Evolutionary conservation across 1,140 invertebrate species (phyloP).

Genomic region (Manduca sexta): DNA sequence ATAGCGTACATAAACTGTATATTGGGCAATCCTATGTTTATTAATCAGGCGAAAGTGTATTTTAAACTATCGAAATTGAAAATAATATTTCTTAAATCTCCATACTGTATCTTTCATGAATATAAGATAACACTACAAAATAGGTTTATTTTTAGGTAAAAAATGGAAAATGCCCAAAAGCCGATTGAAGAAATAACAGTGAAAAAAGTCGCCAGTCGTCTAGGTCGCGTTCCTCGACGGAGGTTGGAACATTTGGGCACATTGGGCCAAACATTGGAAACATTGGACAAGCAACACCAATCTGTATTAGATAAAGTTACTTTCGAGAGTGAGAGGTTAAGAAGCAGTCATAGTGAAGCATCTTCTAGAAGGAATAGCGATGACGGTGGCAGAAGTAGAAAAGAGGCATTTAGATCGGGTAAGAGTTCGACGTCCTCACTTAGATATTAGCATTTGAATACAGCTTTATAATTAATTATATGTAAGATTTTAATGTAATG

Average conservation of each 20-base stretch:
- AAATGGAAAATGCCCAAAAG: slow-evolving; percentile 22
- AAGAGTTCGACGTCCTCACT: too few species aligned
- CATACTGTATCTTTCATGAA: neutral
- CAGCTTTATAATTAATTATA: too few species aligned
- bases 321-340: slow-evolving; percentile 51
- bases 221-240: slow-evolving; percentile 17
- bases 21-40: neutral
- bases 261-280: slow-evolving; percentile 18
- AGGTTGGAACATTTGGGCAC: slow-evolving; percentile 21
- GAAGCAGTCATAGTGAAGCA: slow-evolving; percentile 41
- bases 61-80: neutral
- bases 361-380: slow-evolving; percentile 59
- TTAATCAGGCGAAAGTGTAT: neutral
- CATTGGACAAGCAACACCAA: slow-evolving; percentile 15
- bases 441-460: too few species aligned
- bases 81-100: neutral
- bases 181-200: slow-evolving; percentile 13
- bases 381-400: slow-evolving; percentile 43
- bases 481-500: too few species aligned
- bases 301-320: slow-evolving; percentile 40
- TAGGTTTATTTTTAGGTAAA: slow-evolving; percentile 2
- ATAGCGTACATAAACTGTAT: neutral
- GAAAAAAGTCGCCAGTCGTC: slow-evolving; percentile 6
- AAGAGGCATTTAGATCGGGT: slow-evolving; percentile 42
- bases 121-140: neutral